Base-by-base conservation (phyloP, 1,140 invertebrate genomes). In the Mactra quadrangularis region DNA sequence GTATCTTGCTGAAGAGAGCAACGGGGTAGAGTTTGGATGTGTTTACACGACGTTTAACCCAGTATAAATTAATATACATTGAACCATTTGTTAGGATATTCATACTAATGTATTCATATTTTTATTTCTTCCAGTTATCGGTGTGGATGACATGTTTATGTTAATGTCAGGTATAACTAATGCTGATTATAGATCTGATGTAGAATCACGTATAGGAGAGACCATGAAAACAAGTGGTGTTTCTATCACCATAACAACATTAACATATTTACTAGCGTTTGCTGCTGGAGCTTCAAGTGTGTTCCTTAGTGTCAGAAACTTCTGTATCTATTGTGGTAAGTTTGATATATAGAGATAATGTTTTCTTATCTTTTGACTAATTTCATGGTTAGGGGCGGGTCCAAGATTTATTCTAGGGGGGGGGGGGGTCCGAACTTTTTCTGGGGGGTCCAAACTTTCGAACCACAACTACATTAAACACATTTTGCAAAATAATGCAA, bases 191-290 rank as follows among this genome's bases (percentile, higher is more conserved):
- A 95, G 96, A 0, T 94, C 96, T 86, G 94, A 95, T 11, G 96
- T 99, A 0, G 95, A 96, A 0, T 95, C 97, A 90, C 93, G 97
- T 25, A 96, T 99, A 96, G 97, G 96, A 0, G 94, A 95, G 55
- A 97, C 96, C 92, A 95, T 98, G 89, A 96, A 96, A 52, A 97
- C 98, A 91, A 97, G 98, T 17, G 98, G 97, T 0, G 97, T 99
- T 22, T 98, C 97, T 4, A 98, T 99, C 77, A 99, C 98, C 31
- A 99, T 99, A 85, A 99, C 98, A 3, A 98, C 98, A 0, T 94
- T 99, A 19, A 99, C 98, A 0, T 97, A 99, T 92, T 96, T 98
- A 94, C 95, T 99, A 83, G 98, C 97, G 27, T 98, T 99, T 92
- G 97, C 96, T 92, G 98, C 99, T 68, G 98, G 98, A 25, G 96